Base-by-base conservation (phyloP, 2,888 invertebrate species). In the Anorthoa munda region DNA sequence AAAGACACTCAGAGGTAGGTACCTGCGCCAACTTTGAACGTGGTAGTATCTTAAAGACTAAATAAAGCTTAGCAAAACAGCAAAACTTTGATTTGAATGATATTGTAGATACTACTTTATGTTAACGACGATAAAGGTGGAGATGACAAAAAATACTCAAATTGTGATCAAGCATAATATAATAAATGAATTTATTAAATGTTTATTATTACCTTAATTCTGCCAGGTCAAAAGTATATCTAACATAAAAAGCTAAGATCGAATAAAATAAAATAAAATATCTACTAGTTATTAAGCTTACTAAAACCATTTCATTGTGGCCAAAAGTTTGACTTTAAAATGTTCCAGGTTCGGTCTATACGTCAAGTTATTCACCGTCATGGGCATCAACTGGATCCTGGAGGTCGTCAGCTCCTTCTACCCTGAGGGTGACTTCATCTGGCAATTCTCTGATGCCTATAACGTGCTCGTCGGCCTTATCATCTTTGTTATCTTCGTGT, bases 331-430 rank as follows among this genome's bases (percentile, higher is more conserved):
- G 60, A 67, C 17, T 51, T 82, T 85, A 11, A 79, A 72, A 69
- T 81, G 75, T 92, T 93, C n/a, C 94, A 98, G 98, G 89, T 97
- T 97, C 82, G 94, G 97, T 72, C 93, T 98, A 1, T 98, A 98
- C 90, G 84, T 98, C 79, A 98, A 98, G 89, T 92, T 98, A 26
- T 97, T 98, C 87, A 93, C 97, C 72, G 97, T 98, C 13, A 98
- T 98, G 98, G 98, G 98, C 2, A 96, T 98, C 79, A 98, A 97
- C 90, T 98, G 98, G 98, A 95, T 97, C n/a, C 95, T 97, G 93
- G 98, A 98, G 88, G 97, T 98, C 48, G 90, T 98, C 75, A 97
- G 97, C 53, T 97, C 97, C 93, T 81, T 97, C 7, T 97, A 97
- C 68, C 95, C 95, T 0, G 88, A 95, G 15, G 94, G 95, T 0